These are phyloP conservation scores for Mastomys natalensis DNA, from an alignment of 2,113 vertebrate species.

Conservation along the genomic window DNA sequence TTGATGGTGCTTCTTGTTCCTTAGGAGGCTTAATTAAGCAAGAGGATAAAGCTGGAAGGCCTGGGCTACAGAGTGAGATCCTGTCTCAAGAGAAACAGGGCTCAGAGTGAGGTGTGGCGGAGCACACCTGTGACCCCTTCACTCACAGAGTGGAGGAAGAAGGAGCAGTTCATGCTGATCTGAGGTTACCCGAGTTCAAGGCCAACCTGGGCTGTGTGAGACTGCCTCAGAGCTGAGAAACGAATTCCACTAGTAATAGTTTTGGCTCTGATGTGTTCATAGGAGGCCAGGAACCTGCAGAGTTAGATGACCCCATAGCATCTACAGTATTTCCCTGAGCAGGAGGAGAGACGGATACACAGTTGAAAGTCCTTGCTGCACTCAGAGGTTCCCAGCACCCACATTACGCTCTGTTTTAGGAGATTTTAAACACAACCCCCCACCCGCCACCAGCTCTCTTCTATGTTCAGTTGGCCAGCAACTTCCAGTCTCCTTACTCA, in stretches of 20 bases:
- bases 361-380: not conserved
- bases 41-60: not conserved
- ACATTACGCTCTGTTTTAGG: not conserved
- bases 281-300: not conserved
- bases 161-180: not conserved
- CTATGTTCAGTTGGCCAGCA: not conserved
- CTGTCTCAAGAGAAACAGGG: not conserved
- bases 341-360: not conserved
- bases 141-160: too few species aligned
- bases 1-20: not conserved
- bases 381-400: not conserved
- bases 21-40: not conserved
- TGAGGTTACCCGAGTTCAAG: not conserved
- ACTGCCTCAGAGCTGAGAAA: too few species aligned
- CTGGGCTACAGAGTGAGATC: not conserved
- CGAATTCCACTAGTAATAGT: too few species aligned
- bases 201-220: not conserved
- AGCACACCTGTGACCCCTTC: too few species aligned
- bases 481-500: not conserved
- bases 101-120: not conserved
- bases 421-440: not conserved
- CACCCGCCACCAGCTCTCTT: not conserved
- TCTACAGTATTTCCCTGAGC: not conserved
- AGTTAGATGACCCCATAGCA: not conserved
- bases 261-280: fast-evolving